Evolutionary conservation across 2,113 vertebrate genomes (phyloP), one percentile per base, ranked within the genome.

Genomic region (Lota lota): DNA sequence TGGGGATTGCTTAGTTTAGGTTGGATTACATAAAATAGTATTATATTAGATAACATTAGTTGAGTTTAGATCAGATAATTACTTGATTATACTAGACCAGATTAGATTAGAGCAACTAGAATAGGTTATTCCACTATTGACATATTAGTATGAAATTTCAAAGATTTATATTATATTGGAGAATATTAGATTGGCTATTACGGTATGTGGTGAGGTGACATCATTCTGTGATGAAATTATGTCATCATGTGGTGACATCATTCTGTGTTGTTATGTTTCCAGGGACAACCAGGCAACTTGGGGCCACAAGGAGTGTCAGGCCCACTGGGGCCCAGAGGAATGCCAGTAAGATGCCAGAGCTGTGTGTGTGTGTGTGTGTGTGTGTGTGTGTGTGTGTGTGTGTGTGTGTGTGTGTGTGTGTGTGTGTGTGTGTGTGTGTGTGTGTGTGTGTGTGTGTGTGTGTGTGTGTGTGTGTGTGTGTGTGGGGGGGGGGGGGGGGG

Each of bases 201-300:
- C 53, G 4, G 4, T 18, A 56, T 56, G 16, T 18, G n/a, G 16
- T 56, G 3, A 56, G 51, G 17, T 53, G 50, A 53, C 51, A 53
- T 53, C 17, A 2, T 53, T 3, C 11, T 53, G 12, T 17, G 28
- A 53, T 53, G 12, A 53, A 12, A 5, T 33, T 4, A 53, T 53
- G 28, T 33, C 17, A 53, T 53, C 16, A 6, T 56, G n/a, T 56
- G 8, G 16, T 47, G 40, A 47, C 40, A 11, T 12, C 40, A 11
- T 47, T 5, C 67, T 70, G 20, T 83, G 58, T 61, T 22, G 12
- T 24, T 68, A 47, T 47, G 40, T 33, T 68, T 84, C 3, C 74
- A 97, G 95, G 94, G 95, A 65, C 94, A 95, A 68, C 69, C 76
- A 63, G 94, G 95, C 73, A 91, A 90, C 15, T 18, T 64, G 2